Evolutionary conservation across 2,797 vertebrate genomes (phyloP).

Genomic region (Etheostoma perlongum): DNA sequence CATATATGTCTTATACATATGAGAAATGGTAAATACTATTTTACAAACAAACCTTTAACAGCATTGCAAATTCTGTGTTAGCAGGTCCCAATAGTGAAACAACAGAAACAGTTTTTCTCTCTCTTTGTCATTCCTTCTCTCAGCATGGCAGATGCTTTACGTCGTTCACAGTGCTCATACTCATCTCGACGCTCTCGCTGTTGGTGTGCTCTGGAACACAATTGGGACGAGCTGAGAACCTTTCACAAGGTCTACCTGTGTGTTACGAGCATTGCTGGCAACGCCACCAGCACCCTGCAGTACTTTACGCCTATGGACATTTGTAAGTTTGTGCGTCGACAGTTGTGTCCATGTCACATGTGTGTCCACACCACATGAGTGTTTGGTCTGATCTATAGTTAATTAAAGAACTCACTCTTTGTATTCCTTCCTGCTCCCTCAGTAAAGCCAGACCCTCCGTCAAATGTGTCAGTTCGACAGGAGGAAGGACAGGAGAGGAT

Average conservation of each 20-base stretch:
- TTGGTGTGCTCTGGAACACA: constrained; percentile 81
- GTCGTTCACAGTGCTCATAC: constrained; percentile 76
- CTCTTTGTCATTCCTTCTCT: neutral
- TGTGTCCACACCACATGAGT: neutral
- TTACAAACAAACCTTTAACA: neutral
- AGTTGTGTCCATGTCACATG: neutral
- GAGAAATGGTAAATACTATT: neutral
- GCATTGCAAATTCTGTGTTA: neutral
- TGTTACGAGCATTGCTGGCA: constrained; percentile 74
- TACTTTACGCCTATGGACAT: constrained; percentile 72
- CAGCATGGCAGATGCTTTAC: constrained; percentile 21
- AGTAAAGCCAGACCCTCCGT: constrained; percentile 92
- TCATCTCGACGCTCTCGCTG: constrained; percentile 73
- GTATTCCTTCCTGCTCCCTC: neutral
- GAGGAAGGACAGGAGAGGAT: constrained; percentile 55
- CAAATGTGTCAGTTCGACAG: constrained; percentile 67
- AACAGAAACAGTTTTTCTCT: neutral
- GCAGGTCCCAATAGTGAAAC: neutral
- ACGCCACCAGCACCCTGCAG: constrained; percentile 59
- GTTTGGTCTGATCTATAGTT: neutral
- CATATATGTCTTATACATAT: no score
- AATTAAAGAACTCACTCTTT: neutral
- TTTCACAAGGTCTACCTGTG: constrained; percentile 82
- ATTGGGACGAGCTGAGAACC: constrained; percentile 60
- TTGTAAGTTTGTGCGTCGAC: constrained; percentile 77